Evolutionary conservation across 2,113 vertebrate genomes (phyloP), one percentile per base, ranked within the genome.

Genomic region (Anolis carolinensis): DNA sequence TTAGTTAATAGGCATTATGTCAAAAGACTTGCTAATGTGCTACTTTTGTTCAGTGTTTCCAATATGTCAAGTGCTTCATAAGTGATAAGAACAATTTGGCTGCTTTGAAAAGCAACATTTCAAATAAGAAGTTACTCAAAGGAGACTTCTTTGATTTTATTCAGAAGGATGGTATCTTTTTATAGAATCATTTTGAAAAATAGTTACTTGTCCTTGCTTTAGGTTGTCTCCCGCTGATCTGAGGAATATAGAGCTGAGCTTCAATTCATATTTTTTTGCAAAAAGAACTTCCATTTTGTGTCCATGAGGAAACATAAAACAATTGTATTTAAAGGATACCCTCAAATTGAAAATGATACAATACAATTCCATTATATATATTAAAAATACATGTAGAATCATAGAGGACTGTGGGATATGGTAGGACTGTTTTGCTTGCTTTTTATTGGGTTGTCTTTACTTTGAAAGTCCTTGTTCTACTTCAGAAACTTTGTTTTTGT

Each of bases 181-280:
- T 59, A 81, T 9, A 70, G 13, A 59, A 79, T 76, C 79, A 63
- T 88, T 87, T 91, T 89, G 50, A 59, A 83, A 59, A 21, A 83
- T 34, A 73, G 21, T 8, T 9, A 21, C 32, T 73, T 14, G 7
- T 72, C 50, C 50, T 30, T 59, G 50, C 23, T 27, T 48, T 39
- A 62, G 50, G 5, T 73, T 39, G 13, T 7, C 11, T 39, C 30
- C 8, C 8, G n/a, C 7, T 5, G 7, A 23, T 9, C 34, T 5
- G 32, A 18, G 18, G 18, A 16, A 36, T 20, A 39, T 21, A 2
- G 14, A 70, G 11, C n/a, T 32, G 11, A 70, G n/a, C 32, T 34
- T 32, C 68, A 70, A 14, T 76, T 76, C 27, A n/a, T 14, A 50
- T 11, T n/a, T 76, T 9, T 16, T 52, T 59, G 55, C 11, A 59